Evolutionary conservation across 2,113 vertebrate genomes (phyloP), one percentile per base, ranked within the genome.

Genomic region (Aphelocoma coerulescens): DNA sequence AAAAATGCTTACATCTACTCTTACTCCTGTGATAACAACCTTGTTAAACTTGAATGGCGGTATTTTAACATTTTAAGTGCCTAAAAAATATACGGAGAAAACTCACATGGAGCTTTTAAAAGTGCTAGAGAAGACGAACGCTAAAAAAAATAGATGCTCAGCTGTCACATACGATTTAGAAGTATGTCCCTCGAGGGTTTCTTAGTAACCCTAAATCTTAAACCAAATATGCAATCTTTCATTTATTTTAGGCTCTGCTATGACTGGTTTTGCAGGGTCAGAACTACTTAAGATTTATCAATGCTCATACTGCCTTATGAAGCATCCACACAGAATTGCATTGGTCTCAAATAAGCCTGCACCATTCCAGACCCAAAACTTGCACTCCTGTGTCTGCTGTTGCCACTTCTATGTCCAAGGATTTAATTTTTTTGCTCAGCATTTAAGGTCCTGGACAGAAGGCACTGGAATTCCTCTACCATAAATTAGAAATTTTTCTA

Each of bases 391-490:
- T 13, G 18, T 46, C 33, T 3, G 0, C 14, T 32, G 8, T 35
- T 59, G 18, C n/a, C 30, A 16, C 4, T 79, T 61, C 41, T 6
- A 0, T 2, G 2, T 16, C 35, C 1, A 1, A 83, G 11, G 44
- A 20, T 14, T 59, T 49, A 39, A 39, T 33, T 46, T 18, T 44
- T 30, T 19, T 9, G 2, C 41, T 81, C 28, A 74, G 8, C 20
- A 57, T 1, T 54, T 33, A 54, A 65, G 35, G 17, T 22, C 16
- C 21, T 21, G 24, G 48, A 48, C 8, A 72, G 37, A 82, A 75
- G 35, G 35, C 30, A 59, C 35, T 39, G 44, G 30, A 68, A 82
- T 52, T 72, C 27, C 39, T 88, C 30, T 54, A 43, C 3, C 44
- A 24, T 7, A n/a, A 21, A 20, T 11, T 44, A 35, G 3, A 3